A percentile compares a stretch with the other conserved stretches of the same genome.
Evolutionary conservation across 2,888 invertebrate genomes (phyloP).

Genomic region (Lordiphosa fenestrarum): DNA sequence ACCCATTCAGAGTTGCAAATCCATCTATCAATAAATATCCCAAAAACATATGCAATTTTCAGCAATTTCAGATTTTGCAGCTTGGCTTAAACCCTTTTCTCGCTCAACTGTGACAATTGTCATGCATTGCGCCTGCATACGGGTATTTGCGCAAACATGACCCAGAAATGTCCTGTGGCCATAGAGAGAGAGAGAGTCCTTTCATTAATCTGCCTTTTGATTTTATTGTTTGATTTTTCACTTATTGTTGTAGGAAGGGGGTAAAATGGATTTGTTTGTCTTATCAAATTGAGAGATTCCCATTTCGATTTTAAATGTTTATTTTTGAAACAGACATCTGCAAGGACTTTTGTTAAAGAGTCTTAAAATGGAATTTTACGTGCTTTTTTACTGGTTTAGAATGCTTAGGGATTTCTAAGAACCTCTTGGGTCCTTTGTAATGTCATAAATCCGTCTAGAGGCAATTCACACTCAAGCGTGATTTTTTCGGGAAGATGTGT

Average conservation of each 20-base stretch:
- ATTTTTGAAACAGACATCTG: slow-evolving; percentile 40
- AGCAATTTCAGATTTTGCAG: slow-evolving; percentile 45
- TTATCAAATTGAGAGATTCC: slow-evolving; percentile 33
- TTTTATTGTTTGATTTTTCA: slow-evolving; percentile 30
- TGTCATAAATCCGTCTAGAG: slow-evolving; percentile 45
- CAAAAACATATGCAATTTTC: slow-evolving; percentile 37
- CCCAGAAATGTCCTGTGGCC: slow-evolving; percentile 38
- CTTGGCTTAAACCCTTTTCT: slow-evolving; percentile 40
- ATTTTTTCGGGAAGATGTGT: slow-evolving; percentile 35
- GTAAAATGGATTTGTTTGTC: slow-evolving; percentile 23
- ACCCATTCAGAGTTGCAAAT: slow-evolving; percentile 4
- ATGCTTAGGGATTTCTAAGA: slow-evolving; percentile 45
- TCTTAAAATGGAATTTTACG: slow-evolving; percentile 28
- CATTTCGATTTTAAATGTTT: slow-evolving; percentile 6
- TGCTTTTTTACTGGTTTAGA: slow-evolving; percentile 29
- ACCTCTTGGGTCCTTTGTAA: slow-evolving; percentile 28
- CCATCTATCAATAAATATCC: slow-evolving; percentile 21
- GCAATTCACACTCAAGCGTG: slow-evolving; percentile 58
- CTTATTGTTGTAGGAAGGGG: slow-evolving; percentile 20
- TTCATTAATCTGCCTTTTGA: slow-evolving; percentile 34
- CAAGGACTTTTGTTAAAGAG: slow-evolving; percentile 23
- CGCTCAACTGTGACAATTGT: slow-evolving; percentile 30
- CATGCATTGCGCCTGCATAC: slow-evolving; percentile 29
- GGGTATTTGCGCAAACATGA: slow-evolving; percentile 56
- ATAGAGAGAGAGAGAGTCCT: slow-evolving; percentile 16